A percentile compares a stretch with the other conserved stretches of the same genome.
These are phyloP conservation scores for Dipus sagitta DNA, from an alignment of 2,797 vertebrate genomes.

Conservation along the genomic window DNA sequence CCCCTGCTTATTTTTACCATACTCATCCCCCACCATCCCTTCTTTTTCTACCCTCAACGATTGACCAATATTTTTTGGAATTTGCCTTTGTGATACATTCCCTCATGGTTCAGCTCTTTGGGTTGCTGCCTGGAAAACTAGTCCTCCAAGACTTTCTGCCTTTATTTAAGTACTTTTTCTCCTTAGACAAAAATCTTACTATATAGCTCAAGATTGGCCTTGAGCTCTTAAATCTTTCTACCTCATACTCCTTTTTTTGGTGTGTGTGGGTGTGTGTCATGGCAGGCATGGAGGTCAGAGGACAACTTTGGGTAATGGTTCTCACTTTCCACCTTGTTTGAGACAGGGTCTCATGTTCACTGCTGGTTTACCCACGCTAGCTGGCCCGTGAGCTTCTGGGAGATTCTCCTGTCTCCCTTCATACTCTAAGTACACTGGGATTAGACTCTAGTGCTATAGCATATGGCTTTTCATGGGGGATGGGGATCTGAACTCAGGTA, in stretches of 20 bases:
- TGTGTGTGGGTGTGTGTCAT: too few relatives aligned
- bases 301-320: too few relatives aligned
- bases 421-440: neutral
- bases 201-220: neutral
- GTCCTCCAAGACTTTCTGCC: conserved; percentile 8
- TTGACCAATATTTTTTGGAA: conserved; percentile 54
- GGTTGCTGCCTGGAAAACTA: conserved; percentile 43
- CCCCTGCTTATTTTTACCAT: conserved; percentile 24
- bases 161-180: neutral
- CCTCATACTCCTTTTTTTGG: too few relatives aligned
- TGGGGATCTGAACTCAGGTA: too few relatives aligned
- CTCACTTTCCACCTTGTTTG: too few relatives aligned
- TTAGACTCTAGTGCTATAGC: too few relatives aligned
- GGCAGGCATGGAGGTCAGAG: too few relatives aligned
- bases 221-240: neutral
- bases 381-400: too few relatives aligned
- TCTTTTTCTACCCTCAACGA: neutral
- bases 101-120: conserved; percentile 61
- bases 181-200: neutral
- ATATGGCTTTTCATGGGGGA: too few relatives aligned
- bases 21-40: neutral
- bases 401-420: too few relatives aligned
- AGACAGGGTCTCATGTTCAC: too few relatives aligned
- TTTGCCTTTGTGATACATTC: conserved; percentile 24
- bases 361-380: too few relatives aligned